Evolutionary conservation across 1,140 invertebrate species (phyloP).

Genomic region (Drosophila triauraria): DNA sequence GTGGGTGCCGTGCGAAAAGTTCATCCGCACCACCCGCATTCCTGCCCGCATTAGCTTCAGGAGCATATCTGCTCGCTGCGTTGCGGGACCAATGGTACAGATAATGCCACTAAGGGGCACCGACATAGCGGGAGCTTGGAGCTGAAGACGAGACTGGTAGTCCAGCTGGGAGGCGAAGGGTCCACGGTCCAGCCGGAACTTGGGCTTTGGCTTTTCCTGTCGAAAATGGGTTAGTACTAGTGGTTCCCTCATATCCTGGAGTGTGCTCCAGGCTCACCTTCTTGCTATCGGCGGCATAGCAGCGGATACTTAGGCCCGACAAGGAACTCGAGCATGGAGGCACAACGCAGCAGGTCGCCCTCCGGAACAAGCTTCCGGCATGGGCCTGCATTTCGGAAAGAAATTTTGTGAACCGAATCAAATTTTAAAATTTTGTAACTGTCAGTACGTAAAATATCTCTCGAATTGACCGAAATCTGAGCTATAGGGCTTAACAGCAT

Average conservation of each 20-base stretch:
- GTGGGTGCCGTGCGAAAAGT: conserved; percentile 98
- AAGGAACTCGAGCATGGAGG: background rate
- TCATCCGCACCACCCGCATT: conserved; percentile 98
- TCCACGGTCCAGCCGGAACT: conserved; percentile 34
- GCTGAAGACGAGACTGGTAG: conserved; percentile 96
- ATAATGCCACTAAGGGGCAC: conserved; percentile 97
- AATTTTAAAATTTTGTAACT: background rate
- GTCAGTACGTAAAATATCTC: background rate
- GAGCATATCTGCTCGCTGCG: conserved; percentile 91
- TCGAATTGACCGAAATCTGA: background rate
- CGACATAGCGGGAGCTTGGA: conserved; percentile 91
- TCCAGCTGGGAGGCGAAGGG: conserved; percentile 87
- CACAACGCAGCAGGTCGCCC: conserved; percentile 9
- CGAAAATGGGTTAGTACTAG: background rate
- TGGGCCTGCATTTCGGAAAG: conserved; percentile 44
- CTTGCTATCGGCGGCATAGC: conserved; percentile 10
- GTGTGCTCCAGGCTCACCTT: background rate
- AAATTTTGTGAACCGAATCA: conserved; percentile 1
- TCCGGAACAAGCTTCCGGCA: background rate
- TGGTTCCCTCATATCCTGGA: background rate
- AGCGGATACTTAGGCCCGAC: background rate
- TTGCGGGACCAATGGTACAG: conserved; percentile 93
- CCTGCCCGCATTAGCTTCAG: conserved; percentile 98
- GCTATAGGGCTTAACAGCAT: background rate
- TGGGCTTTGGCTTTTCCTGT: background rate